These are phyloP conservation scores for Grapholita molesta DNA, from an alignment of 1,140 invertebrate genomes.

Conservation along the genomic window DNA sequence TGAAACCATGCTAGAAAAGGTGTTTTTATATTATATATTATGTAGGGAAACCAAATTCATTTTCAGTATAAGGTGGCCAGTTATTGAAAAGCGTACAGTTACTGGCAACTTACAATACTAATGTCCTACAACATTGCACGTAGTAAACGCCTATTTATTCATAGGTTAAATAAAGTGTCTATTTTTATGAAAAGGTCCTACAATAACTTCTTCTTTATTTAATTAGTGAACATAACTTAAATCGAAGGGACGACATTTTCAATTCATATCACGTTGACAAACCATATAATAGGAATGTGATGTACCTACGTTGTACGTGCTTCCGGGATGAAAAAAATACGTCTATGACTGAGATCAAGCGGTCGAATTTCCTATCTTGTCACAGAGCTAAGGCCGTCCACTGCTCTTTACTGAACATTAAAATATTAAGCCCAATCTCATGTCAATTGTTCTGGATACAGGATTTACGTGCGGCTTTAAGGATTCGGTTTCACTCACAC, in stretches of 20 bases:
- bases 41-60: too few relatives aligned
- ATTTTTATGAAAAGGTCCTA: too few relatives aligned
- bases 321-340: not conserved
- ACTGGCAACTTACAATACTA: too few relatives aligned
- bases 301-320: not conserved
- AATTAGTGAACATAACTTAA: too few relatives aligned
- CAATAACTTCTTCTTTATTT: too few relatives aligned
- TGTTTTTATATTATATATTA: too few relatives aligned
- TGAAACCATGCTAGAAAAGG: too few relatives aligned
- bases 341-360: not conserved
- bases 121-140: too few relatives aligned
- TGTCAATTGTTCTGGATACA: conserved; percentile 30
- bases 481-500: conserved; percentile 1
- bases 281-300: not conserved
- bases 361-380: not conserved
- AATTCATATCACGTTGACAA: not conserved
- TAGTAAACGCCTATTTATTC: too few relatives aligned
- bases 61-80: too few relatives aligned
- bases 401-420: conserved; percentile 6
- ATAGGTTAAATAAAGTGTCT: too few relatives aligned
- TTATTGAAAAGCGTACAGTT: too few relatives aligned
- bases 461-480: conserved; percentile 23
- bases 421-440: conserved; percentile 16
- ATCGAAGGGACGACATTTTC: not conserved
- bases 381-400: not conserved